Base-by-base conservation (phyloP, 1,140 invertebrate genomes). In the Magallana ariakensis region DNA sequence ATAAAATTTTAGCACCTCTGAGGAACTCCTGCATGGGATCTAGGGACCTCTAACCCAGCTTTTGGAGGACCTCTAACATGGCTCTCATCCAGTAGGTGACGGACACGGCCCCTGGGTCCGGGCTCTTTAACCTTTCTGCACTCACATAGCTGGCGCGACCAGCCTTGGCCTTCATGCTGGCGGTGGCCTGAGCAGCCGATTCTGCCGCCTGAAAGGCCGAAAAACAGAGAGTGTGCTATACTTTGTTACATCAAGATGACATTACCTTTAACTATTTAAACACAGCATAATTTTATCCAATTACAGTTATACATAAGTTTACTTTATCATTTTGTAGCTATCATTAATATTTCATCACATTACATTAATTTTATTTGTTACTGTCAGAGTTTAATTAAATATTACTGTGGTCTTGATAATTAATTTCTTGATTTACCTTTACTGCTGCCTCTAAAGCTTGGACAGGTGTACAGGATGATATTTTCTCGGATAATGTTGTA, bases 31-130 rank as follows among this genome's bases (percentile, higher is more conserved):
- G 33, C 33, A 46, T 46, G 2, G 33, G 33, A 46, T 46, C 33
- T 5, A 46, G 33, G 33, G 33, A 46, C 33, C 33, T 46, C 33
- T 46, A 46, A 46, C 15, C 13, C 60, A 75, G 85, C 83, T 46
- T 84, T 0, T 19, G 57, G 11, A 89, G 80, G 75, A 83, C 82
- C 13, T 91, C 90, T n/a, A 90, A 46, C 13, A 96, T 91, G 11
- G 96, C 96, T 86, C 95, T 95, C 93, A 97, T 92, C 96, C 96
- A 97, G 1, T 95, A 92, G 1, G 95, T 95, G 3, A 96, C 96
- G 9, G 95, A 97, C 89, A 95, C 96, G 11, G 97, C 97, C 85
- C 97, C 97, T 70, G 97, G 96, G 93, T 97, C 97, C 95, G 95
- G 89, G 53, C 91, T 85, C 15, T 84, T 92, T 82, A 94, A 88